phyloP scores from a whole-genome alignment of 2,888 invertebrate genomes.

The Clusia tigrina region DNA sequence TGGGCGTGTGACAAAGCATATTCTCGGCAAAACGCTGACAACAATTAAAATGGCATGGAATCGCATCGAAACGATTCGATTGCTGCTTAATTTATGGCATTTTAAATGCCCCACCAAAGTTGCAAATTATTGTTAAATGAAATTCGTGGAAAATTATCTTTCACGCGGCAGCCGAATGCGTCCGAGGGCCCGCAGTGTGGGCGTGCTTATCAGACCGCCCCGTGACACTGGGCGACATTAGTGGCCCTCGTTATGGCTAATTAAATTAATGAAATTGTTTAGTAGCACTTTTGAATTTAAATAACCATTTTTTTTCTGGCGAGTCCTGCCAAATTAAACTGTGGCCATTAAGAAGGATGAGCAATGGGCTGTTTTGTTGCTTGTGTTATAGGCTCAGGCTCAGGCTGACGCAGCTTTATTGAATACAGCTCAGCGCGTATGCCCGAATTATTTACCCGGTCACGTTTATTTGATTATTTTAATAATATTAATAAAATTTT shows the following conservation, averaged over 20 bases:
- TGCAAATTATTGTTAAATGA: conserved; percentile 5
- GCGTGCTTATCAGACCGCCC: too few species aligned
- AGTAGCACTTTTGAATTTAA: too few species aligned
- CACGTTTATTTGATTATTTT: conserved; percentile 55
- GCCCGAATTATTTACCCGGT: conserved; percentile 45
- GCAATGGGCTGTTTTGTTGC: too few species aligned
- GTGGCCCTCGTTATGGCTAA: background rate
- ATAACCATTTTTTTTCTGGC: too few species aligned
- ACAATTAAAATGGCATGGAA: background rate
- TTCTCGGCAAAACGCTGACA: background rate
- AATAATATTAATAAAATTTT: conserved; percentile 48
- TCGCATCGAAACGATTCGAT: background rate
- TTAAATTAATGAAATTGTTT: background rate
- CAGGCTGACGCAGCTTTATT: too few species aligned
- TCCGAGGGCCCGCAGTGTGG: background rate
- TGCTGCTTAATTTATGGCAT: background rate
- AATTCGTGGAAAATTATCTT: background rate
- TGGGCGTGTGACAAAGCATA: background rate
- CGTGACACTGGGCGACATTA: too few species aligned
- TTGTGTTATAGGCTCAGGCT: too few species aligned
- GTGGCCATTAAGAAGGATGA: too few species aligned
- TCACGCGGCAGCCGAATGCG: too few species aligned
- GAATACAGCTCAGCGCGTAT: background rate
- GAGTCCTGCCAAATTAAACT: too few species aligned
- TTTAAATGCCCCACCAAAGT: background rate